Conservation (phyloP, 2,888 invertebrate species). For the Hololepta plana region DNA sequence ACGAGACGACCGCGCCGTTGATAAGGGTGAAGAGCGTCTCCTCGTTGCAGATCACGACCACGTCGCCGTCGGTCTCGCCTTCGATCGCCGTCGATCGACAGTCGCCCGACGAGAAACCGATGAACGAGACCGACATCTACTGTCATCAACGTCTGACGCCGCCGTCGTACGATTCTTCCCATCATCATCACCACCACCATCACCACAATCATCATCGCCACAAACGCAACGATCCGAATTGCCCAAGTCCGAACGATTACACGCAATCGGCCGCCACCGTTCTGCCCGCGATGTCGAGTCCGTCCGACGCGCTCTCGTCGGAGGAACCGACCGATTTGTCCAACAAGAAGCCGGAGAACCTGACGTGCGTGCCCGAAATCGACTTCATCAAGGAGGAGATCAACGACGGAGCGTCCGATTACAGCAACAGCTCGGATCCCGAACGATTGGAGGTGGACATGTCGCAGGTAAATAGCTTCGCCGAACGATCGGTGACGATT, state of each 20-base stretch:
- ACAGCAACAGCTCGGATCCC: conserved; percentile 56
- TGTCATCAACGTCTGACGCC: too few relatives aligned
- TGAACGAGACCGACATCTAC: too few relatives aligned
- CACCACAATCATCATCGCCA: conserved; percentile 3
- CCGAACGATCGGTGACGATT: neutral
- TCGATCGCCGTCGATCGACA: conserved; percentile 7
- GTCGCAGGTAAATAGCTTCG: conserved; percentile 22
- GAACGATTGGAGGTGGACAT: conserved; percentile 58
- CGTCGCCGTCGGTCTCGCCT: too few relatives aligned
- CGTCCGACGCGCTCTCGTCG: conserved; percentile 8
- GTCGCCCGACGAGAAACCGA: too few relatives aligned
- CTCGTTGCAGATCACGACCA: conserved; percentile 17
- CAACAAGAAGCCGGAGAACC: conserved; percentile 22
- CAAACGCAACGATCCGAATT: conserved; percentile 2
- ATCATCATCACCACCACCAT: conserved; percentile 8
- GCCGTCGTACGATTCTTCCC: conserved; percentile 7
- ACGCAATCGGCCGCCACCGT: neutral
- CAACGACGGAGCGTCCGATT: conserved; percentile 26
- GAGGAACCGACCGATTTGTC: conserved; percentile 25
- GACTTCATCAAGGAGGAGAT: conserved; percentile 24
- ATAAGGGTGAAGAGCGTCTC: conserved; percentile 11
- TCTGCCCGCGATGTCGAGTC: conserved; percentile 6
- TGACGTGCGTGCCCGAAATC: conserved; percentile 25
- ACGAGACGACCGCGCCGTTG: conserved; percentile 11
- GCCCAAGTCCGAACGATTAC: neutral